Evolutionary conservation across 2,888 invertebrate species (phyloP), one percentile per base, ranked within the genome.

Genomic region (Drosophila cracens): DNA sequence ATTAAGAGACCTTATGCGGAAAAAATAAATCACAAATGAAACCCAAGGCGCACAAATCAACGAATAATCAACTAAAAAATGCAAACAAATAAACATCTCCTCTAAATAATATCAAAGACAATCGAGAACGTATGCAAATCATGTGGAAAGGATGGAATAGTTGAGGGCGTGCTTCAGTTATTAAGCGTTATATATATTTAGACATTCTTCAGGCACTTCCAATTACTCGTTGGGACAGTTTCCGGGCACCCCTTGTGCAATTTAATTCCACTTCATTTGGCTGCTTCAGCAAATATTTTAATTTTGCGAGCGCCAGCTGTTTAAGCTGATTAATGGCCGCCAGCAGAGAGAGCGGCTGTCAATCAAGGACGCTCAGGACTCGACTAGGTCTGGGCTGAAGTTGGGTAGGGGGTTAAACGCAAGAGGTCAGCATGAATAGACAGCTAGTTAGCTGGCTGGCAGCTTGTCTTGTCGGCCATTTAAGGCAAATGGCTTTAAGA

Each of bases 241-340:
- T 6, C 38, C 34, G 10, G 5, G 4, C 16, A n/a, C 33, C 54
- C 29, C 38, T 34, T 54, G 36, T 57, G 62, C 60, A 72, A 68
- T 67, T 78, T 78, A 76, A 77, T 70, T 77, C 70, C 70, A 75
- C 72, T 80, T 82, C 72, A 81, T 76, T 76, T 79, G 60, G 53
- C 67, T 62, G 33, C 65, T 58, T 65, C 59, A 27, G 52, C 58
- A 72, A 72, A 82, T 82, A 82, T 82, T 82, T 82, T 82, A 82
- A 82, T 82, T 82, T 82, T 73, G 82, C 82, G 79, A 79, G 82
- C 81, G 81, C 81, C 82, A 82, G 79, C 82, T 82, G 82, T 70
- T 82, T 82, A 82, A 81, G 82, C 82, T 82, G 82, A 82, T 82
- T 82, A 82, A 82, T 82, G 82, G 79, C 76, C 72, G 78, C 80